Conservation (phyloP, 92 coral and sea anemone species). For the Epizoanthus illoricatus region DNA sequence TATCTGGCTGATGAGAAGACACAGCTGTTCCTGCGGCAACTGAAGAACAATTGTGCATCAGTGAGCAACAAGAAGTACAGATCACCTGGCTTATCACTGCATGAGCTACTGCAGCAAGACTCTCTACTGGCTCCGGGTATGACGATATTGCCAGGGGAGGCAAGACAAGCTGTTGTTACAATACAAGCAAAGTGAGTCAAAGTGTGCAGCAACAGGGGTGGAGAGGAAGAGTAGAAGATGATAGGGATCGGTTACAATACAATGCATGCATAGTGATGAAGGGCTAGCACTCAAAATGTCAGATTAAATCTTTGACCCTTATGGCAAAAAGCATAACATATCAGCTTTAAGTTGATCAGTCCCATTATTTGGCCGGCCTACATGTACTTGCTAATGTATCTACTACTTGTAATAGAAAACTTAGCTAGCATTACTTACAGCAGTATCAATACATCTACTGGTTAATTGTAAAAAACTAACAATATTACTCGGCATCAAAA, state of each 20-base stretch:
- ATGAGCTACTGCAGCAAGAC: conserved; percentile 21
- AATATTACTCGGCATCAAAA: not conserved
- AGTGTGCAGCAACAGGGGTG: too few species aligned
- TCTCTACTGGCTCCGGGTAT: conserved; percentile 56
- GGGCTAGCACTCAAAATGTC: too few species aligned
- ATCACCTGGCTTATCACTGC: not conserved
- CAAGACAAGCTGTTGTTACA: conserved; percentile 42
- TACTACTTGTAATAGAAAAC: too few species aligned
- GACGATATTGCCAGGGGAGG: conserved; percentile 54
- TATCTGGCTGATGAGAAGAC: conserved; percentile 32
- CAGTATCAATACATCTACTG: not conserved
- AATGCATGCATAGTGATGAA: too few species aligned
- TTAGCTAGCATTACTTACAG: too few species aligned
- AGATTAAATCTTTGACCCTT: too few species aligned
- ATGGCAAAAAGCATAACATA: too few species aligned
- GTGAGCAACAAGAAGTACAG: not conserved
- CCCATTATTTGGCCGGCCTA: too few species aligned
- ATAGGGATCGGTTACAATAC: too few species aligned
- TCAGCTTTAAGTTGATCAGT: too few species aligned
- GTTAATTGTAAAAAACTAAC: not conserved
- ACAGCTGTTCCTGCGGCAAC: not conserved
- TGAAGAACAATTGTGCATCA: not conserved
- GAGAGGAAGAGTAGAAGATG: too few species aligned
- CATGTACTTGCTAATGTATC: too few species aligned
- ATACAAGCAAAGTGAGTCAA: conserved; percentile 76